Evolutionary conservation across 2,113 vertebrate species (phyloP), one percentile per base, ranked within the genome.

Genomic region (Peucedramus taeniatus): DNA sequence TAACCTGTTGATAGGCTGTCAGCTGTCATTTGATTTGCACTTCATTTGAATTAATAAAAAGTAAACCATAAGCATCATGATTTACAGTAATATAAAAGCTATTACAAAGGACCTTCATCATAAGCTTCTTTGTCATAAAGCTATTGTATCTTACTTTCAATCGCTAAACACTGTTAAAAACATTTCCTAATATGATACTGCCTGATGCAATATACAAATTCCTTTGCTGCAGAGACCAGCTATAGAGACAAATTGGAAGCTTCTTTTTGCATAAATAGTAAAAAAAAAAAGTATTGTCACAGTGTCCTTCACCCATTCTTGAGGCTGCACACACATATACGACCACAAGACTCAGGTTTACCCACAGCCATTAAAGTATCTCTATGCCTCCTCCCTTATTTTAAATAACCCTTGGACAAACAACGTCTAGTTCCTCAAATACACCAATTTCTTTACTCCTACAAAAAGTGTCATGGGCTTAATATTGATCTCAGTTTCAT

Each of bases 21-120:
- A 94, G 94, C 75, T 97, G 95, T 97, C 78, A 94, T 97, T 96
- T 94, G 88, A 96, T 96, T 97, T 96, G 63, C 51, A 65, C 91
- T 94, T 97, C 79, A 96, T 96, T 96, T 95, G 94, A 94, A 96
- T 97, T 93, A 98, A 93, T 96, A 95, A 96, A 97, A 97, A 96
- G 78, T 93, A 87, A 95, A 96, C 82, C 49, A 65, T 95, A 94
- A 95, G 94, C 84, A 89, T 97, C 93, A 89, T 96, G 93, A 94
- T 87, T 97, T 96, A 71, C 74, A 90, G 81, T 95, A 87, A 97
- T 85, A 94, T 81, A 94, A 97, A 97, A 96, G 91, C 93, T 91
- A 94, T 96, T 95, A 94, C 51, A 84, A 76, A 91, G 86, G 89
- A 84, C 96, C 89, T 91, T 94, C 94, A 89, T 96, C 95, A 72